phyloP scores from a whole-genome alignment of 1,140 invertebrate genomes.

The Macrobrachium nipponense region DNA sequence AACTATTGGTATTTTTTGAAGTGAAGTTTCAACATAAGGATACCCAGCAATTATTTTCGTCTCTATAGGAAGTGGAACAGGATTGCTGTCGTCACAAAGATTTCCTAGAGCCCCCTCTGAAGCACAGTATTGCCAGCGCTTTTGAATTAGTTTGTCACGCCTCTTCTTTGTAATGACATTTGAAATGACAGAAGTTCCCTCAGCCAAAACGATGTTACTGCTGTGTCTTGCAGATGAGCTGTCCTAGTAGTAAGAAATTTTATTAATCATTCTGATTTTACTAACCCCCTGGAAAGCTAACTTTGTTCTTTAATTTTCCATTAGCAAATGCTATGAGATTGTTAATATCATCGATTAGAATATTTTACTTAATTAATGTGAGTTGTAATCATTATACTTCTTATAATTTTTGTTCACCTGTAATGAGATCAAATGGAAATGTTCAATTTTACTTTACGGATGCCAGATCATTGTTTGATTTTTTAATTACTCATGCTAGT shows the following conservation, averaged over 20 bases:
- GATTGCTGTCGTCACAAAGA: conserved; percentile 39
- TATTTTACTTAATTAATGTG: no score
- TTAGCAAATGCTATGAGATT: no score
- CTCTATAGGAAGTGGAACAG: conserved; percentile 31
- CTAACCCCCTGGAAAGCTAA: conserved; percentile 1
- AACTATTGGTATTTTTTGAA: conserved; percentile 21
- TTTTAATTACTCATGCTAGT: not conserved
- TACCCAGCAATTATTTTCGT: conserved; percentile 10
- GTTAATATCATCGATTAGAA: no score
- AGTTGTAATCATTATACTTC: no score
- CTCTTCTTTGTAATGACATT: not conserved
- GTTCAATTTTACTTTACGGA: not conserved
- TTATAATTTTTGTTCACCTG: no score
- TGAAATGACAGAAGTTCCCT: not conserved
- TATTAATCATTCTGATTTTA: no score
- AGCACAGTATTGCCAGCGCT: conserved; percentile 47
- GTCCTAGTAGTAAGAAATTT: not conserved
- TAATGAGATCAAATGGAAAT: no score
- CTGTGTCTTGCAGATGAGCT: not conserved
- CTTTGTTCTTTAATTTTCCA: not conserved
- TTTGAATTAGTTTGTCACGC: not conserved
- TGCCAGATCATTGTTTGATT: not conserved
- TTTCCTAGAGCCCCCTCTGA: conserved; percentile 49
- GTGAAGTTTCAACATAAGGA: not conserved
- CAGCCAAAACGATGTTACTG: conserved; percentile 27